Percentiles rank a stretch among this genome's conserved stretches.
These are phyloP conservation scores for Pitta sordida DNA, from an alignment of 2,113 vertebrate species.

Conservation along the genomic window DNA sequence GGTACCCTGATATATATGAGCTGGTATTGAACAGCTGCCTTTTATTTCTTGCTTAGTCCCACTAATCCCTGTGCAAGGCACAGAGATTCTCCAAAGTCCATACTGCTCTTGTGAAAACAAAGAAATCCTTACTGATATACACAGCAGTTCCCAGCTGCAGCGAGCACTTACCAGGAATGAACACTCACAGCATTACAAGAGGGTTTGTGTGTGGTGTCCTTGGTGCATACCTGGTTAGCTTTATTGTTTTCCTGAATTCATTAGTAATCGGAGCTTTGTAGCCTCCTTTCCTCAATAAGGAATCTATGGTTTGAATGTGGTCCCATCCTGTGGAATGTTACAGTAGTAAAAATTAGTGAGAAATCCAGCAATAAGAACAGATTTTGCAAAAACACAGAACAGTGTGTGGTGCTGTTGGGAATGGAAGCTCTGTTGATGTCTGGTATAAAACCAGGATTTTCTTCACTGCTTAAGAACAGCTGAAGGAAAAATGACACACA, in stretches of 20 bases:
- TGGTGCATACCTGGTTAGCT: constrained; percentile 95
- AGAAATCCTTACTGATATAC: neutral
- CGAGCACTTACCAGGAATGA: neutral
- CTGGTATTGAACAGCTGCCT: neutral
- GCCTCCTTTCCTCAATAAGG: constrained; percentile 99
- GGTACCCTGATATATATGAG: fast-evolving
- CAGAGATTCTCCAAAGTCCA: neutral
- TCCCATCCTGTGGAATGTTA: constrained; percentile 89
- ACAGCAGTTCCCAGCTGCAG: neutral
- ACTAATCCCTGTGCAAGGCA: neutral
- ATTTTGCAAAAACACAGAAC: neutral
- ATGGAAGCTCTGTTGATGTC: neutral
- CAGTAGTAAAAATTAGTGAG: constrained; percentile 42
- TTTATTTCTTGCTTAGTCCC: neutral
- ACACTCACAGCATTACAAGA: neutral
- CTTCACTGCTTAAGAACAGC: neutral
- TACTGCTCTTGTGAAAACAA: neutral
- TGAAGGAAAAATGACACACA: fast-evolving
- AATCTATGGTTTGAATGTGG: constrained; percentile 99
- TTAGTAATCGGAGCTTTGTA: constrained; percentile 99
- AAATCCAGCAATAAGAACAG: neutral
- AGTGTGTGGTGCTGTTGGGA: neutral
- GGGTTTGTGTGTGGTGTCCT: neutral
- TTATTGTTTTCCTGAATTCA: constrained; percentile 99
- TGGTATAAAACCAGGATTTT: neutral